A percentile compares a stretch with the other conserved stretches of the same genome.
These are phyloP conservation scores for Invenusta paracnida DNA, from an alignment of 2,888 invertebrate species.

Conservation along the genomic window DNA sequence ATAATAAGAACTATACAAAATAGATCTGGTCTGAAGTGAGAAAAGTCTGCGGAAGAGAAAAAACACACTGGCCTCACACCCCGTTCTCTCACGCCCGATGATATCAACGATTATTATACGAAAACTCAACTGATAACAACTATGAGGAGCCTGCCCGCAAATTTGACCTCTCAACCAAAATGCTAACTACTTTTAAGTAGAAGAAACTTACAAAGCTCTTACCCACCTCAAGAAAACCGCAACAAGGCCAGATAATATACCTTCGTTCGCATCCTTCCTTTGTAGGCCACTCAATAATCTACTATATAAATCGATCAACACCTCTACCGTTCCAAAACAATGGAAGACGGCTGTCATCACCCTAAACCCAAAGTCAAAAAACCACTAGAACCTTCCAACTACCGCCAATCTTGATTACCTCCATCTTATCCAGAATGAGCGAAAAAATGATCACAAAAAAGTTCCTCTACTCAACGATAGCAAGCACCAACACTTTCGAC, in stretches of 20 bases:
- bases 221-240: conserved; percentile 9
- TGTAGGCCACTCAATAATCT: background rate
- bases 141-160: background rate
- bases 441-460: conserved; percentile 6
- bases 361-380: conserved; percentile 29
- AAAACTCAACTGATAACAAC: conserved; percentile 12
- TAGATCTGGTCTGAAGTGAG: conserved; percentile 12
- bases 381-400: background rate
- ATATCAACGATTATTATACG: conserved; percentile 5
- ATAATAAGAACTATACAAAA: conserved; percentile 1
- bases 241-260: background rate
- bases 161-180: background rate
- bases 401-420: background rate
- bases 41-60: background rate
- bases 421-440: background rate
- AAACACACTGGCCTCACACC: background rate
- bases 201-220: background rate
- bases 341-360: conserved; percentile 3
- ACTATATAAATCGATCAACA: background rate
- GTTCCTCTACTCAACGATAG: background rate
- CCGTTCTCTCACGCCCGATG: conserved; percentile 11
- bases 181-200: background rate
- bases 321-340: conserved; percentile 1
- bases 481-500: background rate
- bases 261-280: background rate